Base-by-base conservation (phyloP, 2,113 vertebrate genomes). In the Erythrocercus mccallii region DNA sequence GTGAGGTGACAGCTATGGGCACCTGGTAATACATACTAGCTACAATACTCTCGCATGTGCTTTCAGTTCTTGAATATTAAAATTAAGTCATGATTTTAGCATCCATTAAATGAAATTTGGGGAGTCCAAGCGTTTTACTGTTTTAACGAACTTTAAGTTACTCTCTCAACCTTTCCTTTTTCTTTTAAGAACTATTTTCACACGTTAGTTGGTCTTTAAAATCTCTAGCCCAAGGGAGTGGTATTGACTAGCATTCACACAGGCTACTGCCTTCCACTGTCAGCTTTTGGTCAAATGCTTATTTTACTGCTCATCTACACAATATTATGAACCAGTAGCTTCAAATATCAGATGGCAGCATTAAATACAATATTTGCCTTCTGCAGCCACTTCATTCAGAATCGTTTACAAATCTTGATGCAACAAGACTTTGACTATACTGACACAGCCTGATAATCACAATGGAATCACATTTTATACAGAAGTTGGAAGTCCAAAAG, bases 1-100 rank as follows among this genome's bases (percentile, higher is more conserved):
- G 0, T 23, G 73, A 81, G 27, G 81, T 3, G 20, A 78, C 47
- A 79, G 53, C 44, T 79, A 47, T 33, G 24, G 22, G 15, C 48
- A 79, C 38, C 47, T 37, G 21, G 44, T 85, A 73, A 78, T 31
- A 35, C 8, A 47, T 1, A 45, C 13, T 15, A 87, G 18, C 12
- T 62, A 79, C 0, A 0, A 57, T 30, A 56, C 5, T 45, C 21
- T 62, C 6, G 3, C 12, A 5, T 9, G 1, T 57, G 42, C 37
- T 78, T 77, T 72, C 27, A 47, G 37, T 69, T 77, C 54, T 42
- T 31, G 17, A 74, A 54, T 54, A 42, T 57, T 66, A 33, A 84
- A 84, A 79, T 50, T 37, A 79, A 81, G 13, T 44, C 45, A 47
- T 12, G 10, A 94, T 69, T 91, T 65, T 37, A 53, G 28, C 31